Evolutionary conservation across 2,888 invertebrate species (phyloP), one percentile per base, ranked within the genome.

Genomic region (Sycophila texana): DNA sequence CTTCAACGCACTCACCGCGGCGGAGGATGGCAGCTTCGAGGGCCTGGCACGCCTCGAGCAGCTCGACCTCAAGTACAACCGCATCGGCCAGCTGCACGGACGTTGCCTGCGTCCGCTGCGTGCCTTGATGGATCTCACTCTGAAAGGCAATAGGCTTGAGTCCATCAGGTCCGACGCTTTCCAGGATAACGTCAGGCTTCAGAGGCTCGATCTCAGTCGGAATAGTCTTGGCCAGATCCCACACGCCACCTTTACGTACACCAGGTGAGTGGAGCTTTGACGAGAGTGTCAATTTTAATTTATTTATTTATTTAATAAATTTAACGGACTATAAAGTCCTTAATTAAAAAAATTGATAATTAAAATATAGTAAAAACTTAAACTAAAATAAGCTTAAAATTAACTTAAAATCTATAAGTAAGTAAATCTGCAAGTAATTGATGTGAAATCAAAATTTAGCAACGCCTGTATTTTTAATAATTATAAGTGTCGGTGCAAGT

Each of bases 101-200:
- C 92, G 93, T 84, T 92, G 94, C 70, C 93, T 96, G 26, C 92
- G 92, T 73, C 93, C 94, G 39, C 91, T 95, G 47, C 90, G 91
- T 12, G 92, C 93, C 79, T 87, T 97, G 4, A 93, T 94, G 84
- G 94, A 95, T 87, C 91, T 97, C 0, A 95, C 95, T 87, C 89
- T 97, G 72, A 93, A 94, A 68, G 95, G 95, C 68, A 97, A 97
- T 87, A 93, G 95, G 72, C 91, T 97, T 79, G 94, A 95, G 83
- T 91, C 92, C 67, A 92, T 97, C 60, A 93, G 94, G 80, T 93
- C 94, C 18, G 93, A 94, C 85, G 89, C 94, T 16, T 93, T 97
- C 76, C 92, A 93, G 82, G 94, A 94, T 68, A 94, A 94, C 82
- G 89, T 91, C 13, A 92, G 92, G 57, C 88, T 96, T 71, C 94